phyloP scores from a whole-genome alignment of 1,140 invertebrate species.

The Marisa cornuarietis region DNA sequence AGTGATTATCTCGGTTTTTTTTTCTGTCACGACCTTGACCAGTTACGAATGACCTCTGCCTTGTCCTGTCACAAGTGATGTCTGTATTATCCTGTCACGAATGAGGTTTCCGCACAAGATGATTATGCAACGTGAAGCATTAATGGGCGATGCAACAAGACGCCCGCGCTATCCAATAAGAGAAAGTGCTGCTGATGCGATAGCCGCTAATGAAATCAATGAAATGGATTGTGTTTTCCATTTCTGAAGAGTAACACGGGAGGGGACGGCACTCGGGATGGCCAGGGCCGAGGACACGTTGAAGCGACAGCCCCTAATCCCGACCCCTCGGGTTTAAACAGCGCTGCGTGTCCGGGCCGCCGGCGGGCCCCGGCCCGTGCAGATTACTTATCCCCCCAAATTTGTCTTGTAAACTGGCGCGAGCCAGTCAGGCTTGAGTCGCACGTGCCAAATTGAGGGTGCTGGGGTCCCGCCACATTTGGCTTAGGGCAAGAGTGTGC shows the following conservation, averaged over 20 bases:
- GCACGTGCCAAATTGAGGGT: conserved; percentile 27
- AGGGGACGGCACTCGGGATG: conserved; percentile 1
- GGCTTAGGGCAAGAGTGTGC: conserved; percentile 18
- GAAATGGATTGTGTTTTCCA: conserved; percentile 31
- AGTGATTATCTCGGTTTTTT: too few relatives aligned
- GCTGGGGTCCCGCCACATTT: conserved; percentile 9
- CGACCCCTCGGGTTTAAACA: conserved; percentile 24
- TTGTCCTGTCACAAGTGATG: too few relatives aligned
- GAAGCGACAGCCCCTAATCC: conserved; percentile 22
- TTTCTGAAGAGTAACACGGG: conserved; percentile 21
- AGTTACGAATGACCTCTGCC: too few relatives aligned
- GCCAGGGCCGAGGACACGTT: conserved; percentile 24
- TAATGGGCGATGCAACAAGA: not conserved
- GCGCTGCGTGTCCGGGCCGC: conserved; percentile 17
- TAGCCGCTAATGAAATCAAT: conserved; percentile 30
- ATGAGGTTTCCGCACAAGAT: too few relatives aligned
- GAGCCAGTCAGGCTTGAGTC: conserved; percentile 13
- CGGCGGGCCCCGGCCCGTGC: conserved; percentile 1
- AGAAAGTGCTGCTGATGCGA: conserved; percentile 20
- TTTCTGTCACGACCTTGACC: too few relatives aligned
- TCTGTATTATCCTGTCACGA: too few relatives aligned
- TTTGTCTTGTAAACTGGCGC: conserved; percentile 31
- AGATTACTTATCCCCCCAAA: conserved; percentile 33
- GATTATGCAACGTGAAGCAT: too few relatives aligned
- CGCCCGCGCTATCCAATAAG: conserved; percentile 19